Base-by-base conservation (phyloP, 2,113 vertebrate species). In the Ptyas mucosa region DNA sequence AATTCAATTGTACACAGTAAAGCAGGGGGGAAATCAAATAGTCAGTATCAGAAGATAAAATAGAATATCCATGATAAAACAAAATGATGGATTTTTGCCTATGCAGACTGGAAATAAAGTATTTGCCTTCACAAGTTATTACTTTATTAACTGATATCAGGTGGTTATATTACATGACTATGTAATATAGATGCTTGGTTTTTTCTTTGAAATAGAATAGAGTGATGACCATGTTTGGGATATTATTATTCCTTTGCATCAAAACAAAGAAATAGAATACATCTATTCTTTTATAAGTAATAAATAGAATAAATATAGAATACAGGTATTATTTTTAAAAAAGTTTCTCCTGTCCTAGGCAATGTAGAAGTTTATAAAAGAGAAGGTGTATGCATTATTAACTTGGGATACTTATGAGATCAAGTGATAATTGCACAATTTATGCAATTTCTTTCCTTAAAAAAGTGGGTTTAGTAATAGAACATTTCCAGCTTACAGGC, bases 21-120 rank as follows among this genome's bases (percentile, higher is more conserved):
- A 91, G 10, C 85, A 14, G 51, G 92, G 94, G 85, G 95, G 95
- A 92, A 4, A 58, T 90, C 85, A 94, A 88, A 90, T 20, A 20
- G 20, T 10, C 6, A 89, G 90, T 95, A 92, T 52, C 29, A 46
- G 39, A 89, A 2, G 39, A 43, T 8, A 24, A 81, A 95, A 18
- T n/a, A 92, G 92, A 92, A 91, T 86, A 91, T 95, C 55, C 91
- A 58, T 46, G 23, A 88, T 91, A 69, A 46, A 2, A 55, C 55
- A 93, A 61, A 90, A 58, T 26, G 23, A 11, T 91, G 53, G 23
- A 5, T 53, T 91, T 29, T 58, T 90, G 4, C 6, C 29, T 8
- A 18, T 34, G n/a, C 29, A 64, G 11, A 15, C 29, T 69, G n/a
- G n/a, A 51, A 87, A 43, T 39, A 34, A 34, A 53, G 14, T 7